phyloP scores from a whole-genome alignment of 2,888 invertebrate genomes.

The Cosmorhoe ocellata region DNA sequence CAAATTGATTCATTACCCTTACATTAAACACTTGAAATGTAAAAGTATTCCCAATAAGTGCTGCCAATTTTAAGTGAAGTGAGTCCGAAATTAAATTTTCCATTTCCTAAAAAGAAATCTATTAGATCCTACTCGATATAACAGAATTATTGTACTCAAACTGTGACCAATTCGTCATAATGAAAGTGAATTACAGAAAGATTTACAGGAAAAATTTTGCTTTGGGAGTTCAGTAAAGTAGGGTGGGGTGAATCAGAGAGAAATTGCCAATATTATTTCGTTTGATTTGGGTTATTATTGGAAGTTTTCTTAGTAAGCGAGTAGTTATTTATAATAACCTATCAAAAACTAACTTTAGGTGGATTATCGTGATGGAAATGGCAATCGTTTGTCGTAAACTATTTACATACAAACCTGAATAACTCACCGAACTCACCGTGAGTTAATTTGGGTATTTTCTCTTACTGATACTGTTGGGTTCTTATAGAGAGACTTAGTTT shows the following conservation, averaged over 20 bases:
- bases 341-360: too few relatives aligned
- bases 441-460: too few relatives aligned
- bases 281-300: conserved; percentile 34
- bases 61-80: conserved; percentile 47
- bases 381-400: too few relatives aligned
- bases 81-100: conserved; percentile 53
- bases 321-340: background rate
- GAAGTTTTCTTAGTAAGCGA: background rate
- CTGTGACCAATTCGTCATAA: conserved; percentile 26
- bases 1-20: conserved; percentile 40
- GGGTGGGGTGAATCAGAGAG: conserved; percentile 6
- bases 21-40: conserved; percentile 39
- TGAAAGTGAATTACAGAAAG: conserved; percentile 21
- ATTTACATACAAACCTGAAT: too few relatives aligned
- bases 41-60: conserved; percentile 45
- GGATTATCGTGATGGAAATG: too few relatives aligned
- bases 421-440: too few relatives aligned
- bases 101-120: conserved; percentile 46
- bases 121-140: conserved; percentile 38
- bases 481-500: too few relatives aligned
- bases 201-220: conserved; percentile 2
- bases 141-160: conserved; percentile 37
- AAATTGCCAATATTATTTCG: conserved; percentile 33
- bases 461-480: too few relatives aligned
- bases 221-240: conserved; percentile 9